Conservation (phyloP, 35 echinoderm and acorn worm genomes). For the Eucidaris tribuloides region DNA sequence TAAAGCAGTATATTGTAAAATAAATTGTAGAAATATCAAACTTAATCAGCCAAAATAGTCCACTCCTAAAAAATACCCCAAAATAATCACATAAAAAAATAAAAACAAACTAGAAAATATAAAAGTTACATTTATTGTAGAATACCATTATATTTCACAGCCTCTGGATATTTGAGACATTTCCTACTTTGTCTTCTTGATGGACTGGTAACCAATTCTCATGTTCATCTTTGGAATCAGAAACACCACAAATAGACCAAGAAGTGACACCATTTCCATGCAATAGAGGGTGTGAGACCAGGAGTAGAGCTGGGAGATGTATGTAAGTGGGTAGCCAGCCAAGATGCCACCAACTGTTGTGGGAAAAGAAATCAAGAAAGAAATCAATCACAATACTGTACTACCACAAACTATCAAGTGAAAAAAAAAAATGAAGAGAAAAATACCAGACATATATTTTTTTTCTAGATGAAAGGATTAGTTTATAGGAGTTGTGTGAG, state of each 20-base stretch:
- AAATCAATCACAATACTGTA: not conserved
- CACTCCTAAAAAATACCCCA: no score
- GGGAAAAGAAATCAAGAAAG: not conserved
- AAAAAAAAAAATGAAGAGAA: not conserved
- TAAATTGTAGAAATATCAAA: no score
- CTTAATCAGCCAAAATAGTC: no score
- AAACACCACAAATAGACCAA: not conserved
- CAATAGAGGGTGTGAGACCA: conserved; percentile 22
- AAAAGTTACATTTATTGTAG: no score
- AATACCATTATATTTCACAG: no score
- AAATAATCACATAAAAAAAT: no score
- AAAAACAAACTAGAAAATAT: no score
- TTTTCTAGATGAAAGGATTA: no score
- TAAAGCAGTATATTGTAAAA: no score
- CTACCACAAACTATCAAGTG: not conserved
- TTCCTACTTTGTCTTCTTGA: not conserved
- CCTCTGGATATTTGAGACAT: not conserved
- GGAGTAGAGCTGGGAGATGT: conserved; percentile 28
- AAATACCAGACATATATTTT: not conserved
- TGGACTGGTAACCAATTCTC: conserved; percentile 21
- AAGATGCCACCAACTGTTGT: conserved; percentile 28
- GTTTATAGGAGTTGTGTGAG: no score
- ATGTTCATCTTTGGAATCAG: conserved; percentile 3
- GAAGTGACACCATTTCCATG: conserved; percentile 15
- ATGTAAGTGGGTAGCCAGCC: conserved; percentile 38